Evolutionary conservation across 2,888 invertebrate genomes (phyloP).

Genomic region (Neria commutata): DNA sequence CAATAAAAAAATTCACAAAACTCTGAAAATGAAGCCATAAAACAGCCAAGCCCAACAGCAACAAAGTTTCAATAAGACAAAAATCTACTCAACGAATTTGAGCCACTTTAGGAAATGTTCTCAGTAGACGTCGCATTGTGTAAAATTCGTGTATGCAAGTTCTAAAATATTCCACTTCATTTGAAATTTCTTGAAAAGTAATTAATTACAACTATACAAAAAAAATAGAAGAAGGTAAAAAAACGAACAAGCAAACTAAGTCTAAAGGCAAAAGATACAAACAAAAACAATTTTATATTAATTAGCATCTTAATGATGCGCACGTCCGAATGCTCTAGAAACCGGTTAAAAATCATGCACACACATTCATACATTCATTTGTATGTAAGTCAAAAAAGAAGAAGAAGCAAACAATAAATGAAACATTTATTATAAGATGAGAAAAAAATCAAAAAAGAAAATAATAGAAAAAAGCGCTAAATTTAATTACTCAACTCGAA

Average conservation of each 20-base stretch:
- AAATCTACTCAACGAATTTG: not conserved
- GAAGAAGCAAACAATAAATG: not conserved
- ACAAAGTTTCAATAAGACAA: not conserved
- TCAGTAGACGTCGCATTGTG: too few species aligned
- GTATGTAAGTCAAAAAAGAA: not conserved
- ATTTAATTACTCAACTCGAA: constrained; percentile 1
- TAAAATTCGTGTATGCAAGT: too few species aligned
- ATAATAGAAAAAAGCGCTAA: not conserved
- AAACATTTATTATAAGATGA: not conserved
- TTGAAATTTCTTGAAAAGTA: too few species aligned
- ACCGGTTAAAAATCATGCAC: not conserved
- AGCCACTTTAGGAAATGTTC: too few species aligned
- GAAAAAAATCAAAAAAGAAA: not conserved
- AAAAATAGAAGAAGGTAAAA: not conserved
- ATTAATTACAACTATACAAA: not conserved
- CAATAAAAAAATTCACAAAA: not conserved
- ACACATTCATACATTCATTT: not conserved
- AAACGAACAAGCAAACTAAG: not conserved
- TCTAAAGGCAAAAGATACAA: not conserved
- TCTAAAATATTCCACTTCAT: too few species aligned
- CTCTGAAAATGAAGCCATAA: not conserved
- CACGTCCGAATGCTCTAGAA: not conserved
- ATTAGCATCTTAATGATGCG: constrained; percentile 1
- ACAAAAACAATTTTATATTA: constrained; percentile 2
- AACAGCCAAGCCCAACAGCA: not conserved